phyloP scores from a whole-genome alignment of 2,888 invertebrate species.

The Corbicula japonica region DNA sequence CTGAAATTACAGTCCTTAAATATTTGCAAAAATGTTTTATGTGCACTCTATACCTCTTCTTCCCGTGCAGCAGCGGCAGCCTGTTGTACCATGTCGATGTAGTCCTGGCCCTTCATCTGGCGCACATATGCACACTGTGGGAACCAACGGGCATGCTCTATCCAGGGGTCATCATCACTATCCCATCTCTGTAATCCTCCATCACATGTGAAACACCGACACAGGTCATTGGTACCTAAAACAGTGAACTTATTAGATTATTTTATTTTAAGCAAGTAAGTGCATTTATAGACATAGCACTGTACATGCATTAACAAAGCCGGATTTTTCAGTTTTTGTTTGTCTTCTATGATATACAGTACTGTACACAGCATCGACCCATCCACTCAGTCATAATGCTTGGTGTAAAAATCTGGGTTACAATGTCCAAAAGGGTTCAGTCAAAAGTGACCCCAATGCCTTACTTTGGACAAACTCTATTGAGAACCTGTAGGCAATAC shows the following conservation, averaged over 20 bases:
- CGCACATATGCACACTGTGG: conserved; percentile 64
- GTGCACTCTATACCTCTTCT: no score
- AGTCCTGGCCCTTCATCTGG: conserved; percentile 59
- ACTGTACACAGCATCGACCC: neutral
- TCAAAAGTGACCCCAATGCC: no score
- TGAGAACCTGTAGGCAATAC: no score
- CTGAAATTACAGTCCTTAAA: no score
- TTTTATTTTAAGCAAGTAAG: neutral
- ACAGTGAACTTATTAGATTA: neutral
- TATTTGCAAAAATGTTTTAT: no score
- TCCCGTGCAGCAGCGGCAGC: conserved; percentile 27
- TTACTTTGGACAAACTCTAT: no score
- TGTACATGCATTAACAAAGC: no score
- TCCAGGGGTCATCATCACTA: conserved; percentile 68
- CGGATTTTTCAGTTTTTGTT: no score
- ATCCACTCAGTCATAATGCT: neutral
- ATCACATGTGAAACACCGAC: conserved; percentile 59
- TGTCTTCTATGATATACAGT: neutral
- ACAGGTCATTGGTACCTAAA: conserved; percentile 43
- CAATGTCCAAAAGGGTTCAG: neutral
- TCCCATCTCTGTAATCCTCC: conserved; percentile 69
- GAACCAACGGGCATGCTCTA: conserved; percentile 70
- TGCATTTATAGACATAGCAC: no score
- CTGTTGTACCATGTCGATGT: conserved; percentile 58
- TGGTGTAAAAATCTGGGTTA: neutral